These are phyloP conservation scores for Perognathus longimembris DNA, from an alignment of 2,113 vertebrate genomes.

Conservation along the genomic window DNA sequence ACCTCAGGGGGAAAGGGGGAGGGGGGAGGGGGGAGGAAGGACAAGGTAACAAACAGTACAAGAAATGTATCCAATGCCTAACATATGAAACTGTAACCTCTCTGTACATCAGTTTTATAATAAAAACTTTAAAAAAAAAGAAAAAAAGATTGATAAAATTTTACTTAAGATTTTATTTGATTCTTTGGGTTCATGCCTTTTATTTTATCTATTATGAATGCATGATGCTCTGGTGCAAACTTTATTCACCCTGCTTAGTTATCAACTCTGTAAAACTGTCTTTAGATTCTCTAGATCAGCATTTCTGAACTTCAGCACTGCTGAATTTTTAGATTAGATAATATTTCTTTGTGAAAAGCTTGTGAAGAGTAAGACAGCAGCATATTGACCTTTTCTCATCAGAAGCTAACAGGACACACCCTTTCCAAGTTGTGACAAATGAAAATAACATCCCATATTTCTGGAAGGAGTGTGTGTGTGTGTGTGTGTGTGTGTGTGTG, in stretches of 20 bases:
- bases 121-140: too few species aligned
- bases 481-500: too few species aligned
- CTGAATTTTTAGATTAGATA: neutral
- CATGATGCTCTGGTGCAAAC: neutral
- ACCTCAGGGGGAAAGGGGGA: too few species aligned
- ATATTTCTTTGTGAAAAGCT: neutral
- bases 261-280: neutral
- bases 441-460: neutral
- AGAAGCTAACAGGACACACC: neutral
- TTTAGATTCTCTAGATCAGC: neutral
- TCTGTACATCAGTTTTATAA: too few species aligned
- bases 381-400: neutral
- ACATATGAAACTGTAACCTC: too few species aligned
- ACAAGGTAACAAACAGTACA: too few species aligned
- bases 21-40: too few species aligned
- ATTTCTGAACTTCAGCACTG: neutral
- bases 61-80: too few species aligned
- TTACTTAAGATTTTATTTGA: conserved; percentile 3
- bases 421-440: neutral
- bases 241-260: neutral
- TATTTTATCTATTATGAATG: neutral
- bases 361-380: neutral
- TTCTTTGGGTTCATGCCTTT: neutral
- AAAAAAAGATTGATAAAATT: neutral
- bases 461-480: neutral